Evolutionary conservation across 2,797 vertebrate species (phyloP), one percentile per base, ranked within the genome.

Genomic region (Falco concolor): DNA sequence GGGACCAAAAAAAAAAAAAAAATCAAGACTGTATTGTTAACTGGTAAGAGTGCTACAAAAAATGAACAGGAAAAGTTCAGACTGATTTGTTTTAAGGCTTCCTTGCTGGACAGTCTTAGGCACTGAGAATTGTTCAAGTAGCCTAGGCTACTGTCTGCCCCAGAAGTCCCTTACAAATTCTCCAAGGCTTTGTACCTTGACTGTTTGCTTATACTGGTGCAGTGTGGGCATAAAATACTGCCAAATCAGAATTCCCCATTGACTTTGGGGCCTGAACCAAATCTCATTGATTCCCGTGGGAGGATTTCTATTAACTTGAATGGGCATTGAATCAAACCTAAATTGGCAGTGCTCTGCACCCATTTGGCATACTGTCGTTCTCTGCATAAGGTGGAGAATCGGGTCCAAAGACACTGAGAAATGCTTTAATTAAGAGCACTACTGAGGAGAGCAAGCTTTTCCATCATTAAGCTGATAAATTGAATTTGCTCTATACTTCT

Each of bases 221-320:
- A 80, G 49, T 3, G 28, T 38, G 63, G 61, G 87, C 16, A 52
- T 61, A 38, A 82, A 87, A 73, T 67, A 53, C 85, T 74, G 85
- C 77, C 84, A 85, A 72, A 93, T 64, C 83, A 86, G 70, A 95
- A 90, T 60, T 70, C 77, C 75, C 94, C 74, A 30, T 82, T 77
- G 91, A 93, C 64, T 95, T 23, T 61, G 80, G 75, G 81, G 72
- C 42, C 70, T 74, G 77, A 94, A 96, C 90, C 85, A 96, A 95
- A 92, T 83, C 85, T 88, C 47, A 79, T 84, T 4, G 34, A 95
- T 87, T 91, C 87, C 90, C 2, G 84, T 84, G 83, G 96, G 94
- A 97, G 94, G 85, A 87, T 93, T 97, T 90, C 90, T 95, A 94
- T 90, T 96, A 84, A 91, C 94, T 95, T 67, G 68, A 91, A 91